phyloP scores from a whole-genome alignment of 2,797 vertebrate genomes.

The Enteromius anoplus region DNA sequence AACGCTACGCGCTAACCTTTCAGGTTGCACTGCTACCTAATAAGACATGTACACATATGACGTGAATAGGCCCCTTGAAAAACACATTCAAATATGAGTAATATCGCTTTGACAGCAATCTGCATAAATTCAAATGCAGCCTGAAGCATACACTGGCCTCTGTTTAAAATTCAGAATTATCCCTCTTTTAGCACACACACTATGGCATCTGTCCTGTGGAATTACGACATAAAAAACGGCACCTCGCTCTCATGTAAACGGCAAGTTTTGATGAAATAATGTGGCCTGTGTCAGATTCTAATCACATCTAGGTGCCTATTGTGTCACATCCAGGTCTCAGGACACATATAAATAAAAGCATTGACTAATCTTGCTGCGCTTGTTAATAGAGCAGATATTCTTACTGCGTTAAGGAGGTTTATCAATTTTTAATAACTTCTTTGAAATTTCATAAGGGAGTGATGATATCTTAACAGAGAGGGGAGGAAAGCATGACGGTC shows the following conservation, averaged over 20 bases:
- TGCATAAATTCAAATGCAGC: slow-evolving; percentile 89
- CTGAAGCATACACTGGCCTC: slow-evolving; percentile 83
- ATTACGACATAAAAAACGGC: slow-evolving; percentile 70
- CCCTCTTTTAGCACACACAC: slow-evolving; percentile 90
- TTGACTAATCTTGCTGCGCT: background rate
- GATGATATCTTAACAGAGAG: slow-evolving; percentile 28
- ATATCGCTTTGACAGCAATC: slow-evolving; percentile 89
- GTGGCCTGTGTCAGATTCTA: slow-evolving; percentile 29
- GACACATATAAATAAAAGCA: slow-evolving; percentile 8
- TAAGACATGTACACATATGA: slow-evolving; percentile 82
- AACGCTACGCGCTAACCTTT: slow-evolving; percentile 87
- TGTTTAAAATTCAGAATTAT: slow-evolving; percentile 91
- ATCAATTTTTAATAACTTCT: slow-evolving; percentile 31
- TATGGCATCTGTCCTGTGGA: slow-evolving; percentile 90
- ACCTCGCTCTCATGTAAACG: slow-evolving; percentile 25
- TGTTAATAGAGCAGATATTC: slow-evolving; percentile 16
- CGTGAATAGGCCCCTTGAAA: slow-evolving; percentile 61
- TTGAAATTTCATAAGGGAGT: slow-evolving; percentile 38
- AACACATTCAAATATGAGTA: slow-evolving; percentile 81
- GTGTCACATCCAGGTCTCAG: background rate
- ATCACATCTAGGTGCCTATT: background rate
- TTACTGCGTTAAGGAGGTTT: slow-evolving; percentile 8
- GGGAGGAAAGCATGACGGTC: slow-evolving; percentile 1
- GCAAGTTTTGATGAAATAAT: slow-evolving; percentile 33
- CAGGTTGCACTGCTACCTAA: slow-evolving; percentile 86